Evolutionary conservation across 2,888 invertebrate genomes (phyloP).

Genomic region (Linnaemya vulpina): DNA sequence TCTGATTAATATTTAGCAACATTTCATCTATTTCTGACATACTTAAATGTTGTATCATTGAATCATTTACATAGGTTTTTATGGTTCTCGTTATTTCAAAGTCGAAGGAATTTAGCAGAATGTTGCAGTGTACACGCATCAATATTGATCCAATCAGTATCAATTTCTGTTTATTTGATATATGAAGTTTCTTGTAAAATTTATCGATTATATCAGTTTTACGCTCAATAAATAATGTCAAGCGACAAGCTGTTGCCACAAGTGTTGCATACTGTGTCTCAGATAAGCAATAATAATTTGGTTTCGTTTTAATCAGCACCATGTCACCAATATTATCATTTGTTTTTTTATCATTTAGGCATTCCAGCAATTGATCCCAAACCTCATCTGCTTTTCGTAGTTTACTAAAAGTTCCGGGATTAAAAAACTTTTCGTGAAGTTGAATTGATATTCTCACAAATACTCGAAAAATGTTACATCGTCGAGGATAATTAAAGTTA

Average conservation of each 20-base stretch:
- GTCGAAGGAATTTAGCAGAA: conserved; percentile 69
- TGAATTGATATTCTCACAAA: conserved; percentile 64
- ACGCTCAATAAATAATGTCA: conserved; percentile 70
- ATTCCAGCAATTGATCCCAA: conserved; percentile 56
- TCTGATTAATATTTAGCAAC: conserved; percentile 34
- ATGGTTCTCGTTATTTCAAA: conserved; percentile 66
- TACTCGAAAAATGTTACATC: conserved; percentile 64
- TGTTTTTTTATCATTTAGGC: conserved; percentile 27
- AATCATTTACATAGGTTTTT: not conserved
- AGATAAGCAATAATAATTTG: conserved; percentile 58
- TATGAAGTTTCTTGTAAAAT: conserved; percentile 60
- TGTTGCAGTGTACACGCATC: conserved; percentile 72
- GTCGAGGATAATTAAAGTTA: conserved; percentile 69
- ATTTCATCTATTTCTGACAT: conserved; percentile 21
- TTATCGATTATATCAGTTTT: conserved; percentile 65
- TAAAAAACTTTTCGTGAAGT: conserved; percentile 62
- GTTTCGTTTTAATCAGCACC: conserved; percentile 54
- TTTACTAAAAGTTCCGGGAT: conserved; percentile 63
- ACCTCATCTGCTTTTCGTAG: conserved; percentile 60
- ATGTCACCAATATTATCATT: conserved; percentile 21
- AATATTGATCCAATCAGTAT: conserved; percentile 71
- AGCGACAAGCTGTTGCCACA: conserved; percentile 71
- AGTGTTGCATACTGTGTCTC: conserved; percentile 72
- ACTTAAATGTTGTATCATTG: conserved; percentile 4
- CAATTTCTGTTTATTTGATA: conserved; percentile 70